Percentiles rank a stretch among this genome's conserved stretches.
These are phyloP conservation scores for Listronotus oregonensis DNA, from an alignment of 1,140 invertebrate genomes.

Conservation along the genomic window DNA sequence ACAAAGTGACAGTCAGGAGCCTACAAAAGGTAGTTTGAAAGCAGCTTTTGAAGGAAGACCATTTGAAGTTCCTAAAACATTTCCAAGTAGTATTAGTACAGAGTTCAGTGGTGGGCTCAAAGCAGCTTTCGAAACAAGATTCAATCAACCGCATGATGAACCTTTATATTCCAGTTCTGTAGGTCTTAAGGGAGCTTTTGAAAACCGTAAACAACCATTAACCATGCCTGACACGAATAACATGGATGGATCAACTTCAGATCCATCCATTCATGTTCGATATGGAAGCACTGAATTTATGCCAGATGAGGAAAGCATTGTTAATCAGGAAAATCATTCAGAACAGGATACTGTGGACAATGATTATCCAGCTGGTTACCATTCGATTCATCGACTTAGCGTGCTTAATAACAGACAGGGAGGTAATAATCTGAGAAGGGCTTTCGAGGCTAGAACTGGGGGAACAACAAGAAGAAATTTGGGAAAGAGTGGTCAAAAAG, in stretches of 20 bases:
- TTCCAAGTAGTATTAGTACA: neutral
- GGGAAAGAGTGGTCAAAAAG: constrained; percentile 6
- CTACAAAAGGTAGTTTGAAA: constrained; percentile 13
- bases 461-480: constrained; percentile 21
- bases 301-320: neutral
- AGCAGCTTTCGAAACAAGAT: neutral
- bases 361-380: constrained; percentile 5
- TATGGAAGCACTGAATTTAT: neutral
- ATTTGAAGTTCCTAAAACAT: neutral
- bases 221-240: neutral
- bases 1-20: neutral
- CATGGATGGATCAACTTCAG: neutral
- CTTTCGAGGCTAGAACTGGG: constrained; percentile 31
- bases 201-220: neutral
- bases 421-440: constrained; percentile 22
- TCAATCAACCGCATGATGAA: neutral
- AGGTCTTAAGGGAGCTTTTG: constrained; percentile 5
- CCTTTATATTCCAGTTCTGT: neutral
- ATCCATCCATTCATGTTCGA: neutral
- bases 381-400: constrained; percentile 30
- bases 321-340: neutral
- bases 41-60: constrained; percentile 13
- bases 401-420: constrained; percentile 12
- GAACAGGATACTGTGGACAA: neutral
- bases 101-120: neutral